Evolutionary conservation across 2,113 vertebrate species (phyloP).

Genomic region (Sceloporus undulatus): DNA sequence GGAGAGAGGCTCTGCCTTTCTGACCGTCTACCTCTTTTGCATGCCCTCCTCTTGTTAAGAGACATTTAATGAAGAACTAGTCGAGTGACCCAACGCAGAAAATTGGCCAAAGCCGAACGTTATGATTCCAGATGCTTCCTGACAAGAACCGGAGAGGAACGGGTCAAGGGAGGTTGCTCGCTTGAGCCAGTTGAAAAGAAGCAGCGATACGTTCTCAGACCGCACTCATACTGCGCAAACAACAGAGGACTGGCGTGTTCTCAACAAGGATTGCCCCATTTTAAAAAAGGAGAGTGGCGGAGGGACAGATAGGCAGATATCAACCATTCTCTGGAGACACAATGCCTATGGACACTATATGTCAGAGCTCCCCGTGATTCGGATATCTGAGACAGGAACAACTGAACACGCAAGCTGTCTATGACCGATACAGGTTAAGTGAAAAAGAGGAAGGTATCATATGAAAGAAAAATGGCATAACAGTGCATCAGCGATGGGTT

Average conservation of each 20-base stretch:
- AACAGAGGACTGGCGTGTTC: neutral
- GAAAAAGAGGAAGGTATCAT: neutral
- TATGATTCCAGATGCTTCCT: neutral
- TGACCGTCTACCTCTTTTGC: neutral
- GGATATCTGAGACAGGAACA: neutral
- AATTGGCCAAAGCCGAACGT: neutral
- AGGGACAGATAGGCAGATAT: neutral
- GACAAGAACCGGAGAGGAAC: accelerated
- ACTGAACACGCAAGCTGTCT: neutral
- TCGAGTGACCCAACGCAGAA: neutral
- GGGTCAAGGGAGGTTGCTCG: neutral
- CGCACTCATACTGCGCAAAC: neutral
- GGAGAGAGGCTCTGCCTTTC: neutral
- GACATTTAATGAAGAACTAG: neutral
- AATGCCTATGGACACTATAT: neutral
- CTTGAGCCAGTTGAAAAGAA: accelerated
- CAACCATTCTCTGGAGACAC: neutral
- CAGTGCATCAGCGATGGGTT: neutral
- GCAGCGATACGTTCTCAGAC: accelerated
- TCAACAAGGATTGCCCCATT: too few relatives aligned
- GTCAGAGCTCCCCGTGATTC: neutral
- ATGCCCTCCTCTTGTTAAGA: conserved; percentile 40
- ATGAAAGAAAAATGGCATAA: neutral
- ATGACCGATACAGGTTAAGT: neutral
- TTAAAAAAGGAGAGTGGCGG: too few relatives aligned